Percentiles rank a stretch among this genome's conserved stretches.
Evolutionary conservation across 2,888 invertebrate genomes (phyloP).

Genomic region (Synanthedon formicaeformis): DNA sequence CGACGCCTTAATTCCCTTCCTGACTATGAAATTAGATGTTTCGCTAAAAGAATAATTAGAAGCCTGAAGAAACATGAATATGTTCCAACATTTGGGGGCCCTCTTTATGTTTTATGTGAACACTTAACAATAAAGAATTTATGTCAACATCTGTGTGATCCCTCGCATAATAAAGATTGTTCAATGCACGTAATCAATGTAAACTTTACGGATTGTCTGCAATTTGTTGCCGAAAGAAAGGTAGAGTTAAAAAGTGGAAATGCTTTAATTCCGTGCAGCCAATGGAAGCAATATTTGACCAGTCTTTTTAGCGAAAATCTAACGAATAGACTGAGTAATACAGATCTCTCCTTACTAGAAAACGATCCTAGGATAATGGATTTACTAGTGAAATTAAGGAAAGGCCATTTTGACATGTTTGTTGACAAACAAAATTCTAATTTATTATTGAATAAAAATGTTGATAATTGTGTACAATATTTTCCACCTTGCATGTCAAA

Average conservation of each 20-base stretch:
- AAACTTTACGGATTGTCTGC: slow-evolving; percentile 67
- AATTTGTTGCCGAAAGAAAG: slow-evolving; percentile 62
- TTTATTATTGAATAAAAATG: slow-evolving; percentile 36
- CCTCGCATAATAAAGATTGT: slow-evolving; percentile 28
- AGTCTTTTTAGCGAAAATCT: slow-evolving; percentile 61
- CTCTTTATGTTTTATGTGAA: slow-evolving; percentile 36
- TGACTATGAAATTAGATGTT: slow-evolving; percentile 42
- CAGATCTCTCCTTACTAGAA: slow-evolving; percentile 26
- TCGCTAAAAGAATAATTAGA: slow-evolving; percentile 42
- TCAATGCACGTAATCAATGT: slow-evolving; percentile 40
- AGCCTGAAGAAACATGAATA: slow-evolving; percentile 28
- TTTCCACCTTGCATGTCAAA: slow-evolving; percentile 78
- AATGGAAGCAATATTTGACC: slow-evolving; percentile 64
- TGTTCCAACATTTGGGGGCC: slow-evolving; percentile 18
- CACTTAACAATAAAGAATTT: slow-evolving; percentile 41
- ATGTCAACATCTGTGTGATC: slow-evolving; percentile 36
- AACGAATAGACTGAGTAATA: slow-evolving; percentile 28
- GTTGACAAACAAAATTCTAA: slow-evolving; percentile 12
- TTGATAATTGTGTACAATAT: slow-evolving; percentile 41
- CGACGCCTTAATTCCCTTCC: slow-evolving; percentile 28
- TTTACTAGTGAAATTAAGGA: slow-evolving; percentile 30
- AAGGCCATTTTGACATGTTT: slow-evolving; percentile 16
- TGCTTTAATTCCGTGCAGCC: slow-evolving; percentile 64
- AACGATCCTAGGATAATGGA: slow-evolving; percentile 46
- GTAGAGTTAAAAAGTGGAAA: slow-evolving; percentile 64